Conservation (phyloP, 2,797 vertebrate genomes). For the Eulemur rubriventer region DNA sequence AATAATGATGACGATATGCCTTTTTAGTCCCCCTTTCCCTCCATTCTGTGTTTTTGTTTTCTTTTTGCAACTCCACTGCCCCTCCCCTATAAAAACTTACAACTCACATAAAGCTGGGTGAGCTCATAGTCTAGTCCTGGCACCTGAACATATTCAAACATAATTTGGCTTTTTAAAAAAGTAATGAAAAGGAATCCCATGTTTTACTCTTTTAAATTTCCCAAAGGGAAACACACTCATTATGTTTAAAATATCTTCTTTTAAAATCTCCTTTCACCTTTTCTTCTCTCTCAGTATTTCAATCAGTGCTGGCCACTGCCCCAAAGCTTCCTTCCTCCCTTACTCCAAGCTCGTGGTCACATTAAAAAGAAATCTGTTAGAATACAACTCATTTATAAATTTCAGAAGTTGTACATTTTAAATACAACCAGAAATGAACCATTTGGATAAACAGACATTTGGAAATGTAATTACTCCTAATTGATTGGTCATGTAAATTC, state of each 20-base stretch:
- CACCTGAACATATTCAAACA: not conserved
- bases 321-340: not conserved
- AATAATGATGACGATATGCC: not conserved
- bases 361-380: not conserved
- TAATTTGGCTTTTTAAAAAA: not conserved
- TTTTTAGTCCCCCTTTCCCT: not conserved
- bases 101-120: not conserved
- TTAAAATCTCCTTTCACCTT: not conserved
- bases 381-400: not conserved
- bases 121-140: not conserved
- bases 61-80: not conserved
- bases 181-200: not conserved
- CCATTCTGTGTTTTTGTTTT: not conserved
- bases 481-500: not conserved
- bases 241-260: not conserved
- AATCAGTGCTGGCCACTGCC: not conserved
- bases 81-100: not conserved
- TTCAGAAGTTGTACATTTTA: not conserved
- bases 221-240: not conserved
- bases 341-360: not conserved
- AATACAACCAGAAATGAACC: not conserved
- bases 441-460: slow-evolving; percentile 32
- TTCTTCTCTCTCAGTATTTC: not conserved
- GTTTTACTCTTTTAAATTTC: not conserved
- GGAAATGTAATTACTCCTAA: not conserved